Conservation (phyloP, 2,797 vertebrate genomes). For the Molossus alvarezi region DNA sequence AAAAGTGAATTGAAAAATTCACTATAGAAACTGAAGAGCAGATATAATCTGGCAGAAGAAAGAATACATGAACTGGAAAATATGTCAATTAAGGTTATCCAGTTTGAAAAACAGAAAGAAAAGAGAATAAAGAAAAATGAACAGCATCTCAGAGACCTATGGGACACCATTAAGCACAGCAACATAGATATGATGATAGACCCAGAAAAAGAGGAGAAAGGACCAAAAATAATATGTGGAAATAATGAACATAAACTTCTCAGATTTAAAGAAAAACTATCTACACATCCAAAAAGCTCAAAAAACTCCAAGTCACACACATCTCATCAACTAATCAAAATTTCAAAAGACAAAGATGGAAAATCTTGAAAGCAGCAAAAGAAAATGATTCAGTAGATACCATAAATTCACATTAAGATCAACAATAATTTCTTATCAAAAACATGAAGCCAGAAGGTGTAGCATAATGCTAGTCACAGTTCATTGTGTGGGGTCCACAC, state of each 20-base stretch:
- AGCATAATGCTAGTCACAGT: no score
- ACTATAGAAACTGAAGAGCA: background rate
- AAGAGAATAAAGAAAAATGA: slow-evolving; percentile 18
- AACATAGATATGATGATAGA: background rate
- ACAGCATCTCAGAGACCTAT: background rate
- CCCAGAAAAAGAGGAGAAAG: background rate
- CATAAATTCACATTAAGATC: background rate
- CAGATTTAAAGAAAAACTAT: slow-evolving; percentile 27
- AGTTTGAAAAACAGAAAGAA: background rate
- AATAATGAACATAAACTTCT: background rate
- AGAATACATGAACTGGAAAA: background rate
- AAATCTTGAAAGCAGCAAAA: slow-evolving; percentile 25
- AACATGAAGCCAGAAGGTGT: background rate
- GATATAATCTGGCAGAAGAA: background rate
- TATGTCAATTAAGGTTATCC: background rate
- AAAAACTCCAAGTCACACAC: background rate
- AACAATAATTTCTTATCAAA: background rate
- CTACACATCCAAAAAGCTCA: slow-evolving; percentile 5
- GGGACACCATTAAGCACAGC: background rate
- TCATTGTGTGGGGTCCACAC: no score
- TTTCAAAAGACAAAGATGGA: background rate
- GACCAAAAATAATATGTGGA: background rate
- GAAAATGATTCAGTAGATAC: background rate
- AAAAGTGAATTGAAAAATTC: background rate
- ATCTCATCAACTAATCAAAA: background rate